Percentiles rank a stretch among this genome's conserved stretches.
These are phyloP conservation scores for Sebastes steindachneri DNA, from an alignment of 2,797 vertebrate genomes.

Conservation along the genomic window DNA sequence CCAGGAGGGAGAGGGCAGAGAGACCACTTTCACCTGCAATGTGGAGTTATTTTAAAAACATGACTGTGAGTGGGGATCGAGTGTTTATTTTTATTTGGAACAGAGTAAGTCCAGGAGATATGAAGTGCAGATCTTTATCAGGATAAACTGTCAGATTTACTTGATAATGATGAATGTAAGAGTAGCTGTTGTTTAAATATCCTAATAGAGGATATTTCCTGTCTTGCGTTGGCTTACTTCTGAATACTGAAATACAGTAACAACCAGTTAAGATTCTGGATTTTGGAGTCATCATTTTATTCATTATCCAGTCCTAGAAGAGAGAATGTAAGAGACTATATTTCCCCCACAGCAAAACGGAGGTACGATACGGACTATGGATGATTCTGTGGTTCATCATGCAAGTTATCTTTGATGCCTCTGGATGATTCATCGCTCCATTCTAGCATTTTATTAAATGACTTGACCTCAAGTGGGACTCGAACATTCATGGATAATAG, in stretches of 20 bases:
- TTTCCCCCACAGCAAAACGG: not conserved
- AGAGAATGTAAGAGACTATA: not conserved
- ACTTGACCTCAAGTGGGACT: not conserved
- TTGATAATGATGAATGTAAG: not conserved
- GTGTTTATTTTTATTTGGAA: not conserved
- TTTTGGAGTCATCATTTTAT: not conserved
- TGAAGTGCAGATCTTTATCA: not conserved
- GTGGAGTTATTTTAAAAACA: not conserved
- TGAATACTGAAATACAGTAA: not conserved
- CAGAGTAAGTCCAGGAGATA: not conserved
- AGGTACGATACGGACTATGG: not conserved
- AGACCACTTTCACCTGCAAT: not conserved
- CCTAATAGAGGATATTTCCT: not conserved
- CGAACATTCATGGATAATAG: not conserved
- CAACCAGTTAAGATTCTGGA: not conserved
- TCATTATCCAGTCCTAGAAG: not conserved
- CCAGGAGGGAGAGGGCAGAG: not conserved
- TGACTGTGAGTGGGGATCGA: not conserved
- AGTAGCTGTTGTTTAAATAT: not conserved
- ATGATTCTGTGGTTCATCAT: not conserved
- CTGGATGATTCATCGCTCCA: not conserved
- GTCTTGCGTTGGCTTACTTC: not conserved
- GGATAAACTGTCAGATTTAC: not conserved
- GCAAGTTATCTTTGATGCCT: not conserved
- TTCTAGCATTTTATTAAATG: not conserved